Percentiles rank a stretch among this genome's conserved stretches.
phyloP scores from a whole-genome alignment of 1,140 invertebrate species.

The Belonocnema kinseyi region DNA sequence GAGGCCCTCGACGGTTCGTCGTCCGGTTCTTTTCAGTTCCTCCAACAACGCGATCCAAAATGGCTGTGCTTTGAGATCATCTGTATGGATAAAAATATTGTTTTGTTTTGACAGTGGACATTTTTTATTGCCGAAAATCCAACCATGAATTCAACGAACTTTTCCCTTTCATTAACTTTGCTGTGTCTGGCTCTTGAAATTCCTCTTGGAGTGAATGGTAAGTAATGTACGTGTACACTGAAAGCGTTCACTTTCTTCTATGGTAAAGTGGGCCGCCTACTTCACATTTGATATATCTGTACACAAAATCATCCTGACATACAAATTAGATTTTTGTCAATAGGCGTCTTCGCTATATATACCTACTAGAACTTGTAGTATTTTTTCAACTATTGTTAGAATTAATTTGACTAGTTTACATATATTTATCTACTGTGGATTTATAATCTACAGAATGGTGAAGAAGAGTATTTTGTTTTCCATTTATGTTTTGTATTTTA shows the following conservation, averaged over 20 bases:
- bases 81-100: slow-evolving; percentile 29
- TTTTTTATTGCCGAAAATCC: neutral
- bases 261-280: neutral
- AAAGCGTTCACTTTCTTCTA: slow-evolving; percentile 1
- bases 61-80: slow-evolving; percentile 57
- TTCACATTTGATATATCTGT: neutral
- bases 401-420: neutral
- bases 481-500: too few species aligned
- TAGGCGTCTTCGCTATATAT: too few species aligned
- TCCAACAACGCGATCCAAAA: slow-evolving; percentile 58
- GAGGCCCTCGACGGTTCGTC: neutral
- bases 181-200: neutral
- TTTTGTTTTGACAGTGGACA: neutral
- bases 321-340: too few species aligned
- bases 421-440: neutral
- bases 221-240: neutral
- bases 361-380: too few species aligned
- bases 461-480: too few species aligned
- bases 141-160: slow-evolving; percentile 7
- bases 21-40: slow-evolving; percentile 31
- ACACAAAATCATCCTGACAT: neutral
- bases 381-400: too few species aligned
- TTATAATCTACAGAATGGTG: too few species aligned
- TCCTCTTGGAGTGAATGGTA: neutral
- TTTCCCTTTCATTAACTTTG: neutral